Base-by-base conservation (phyloP, 2,113 vertebrate genomes). In the Neofelis nebulosa region DNA sequence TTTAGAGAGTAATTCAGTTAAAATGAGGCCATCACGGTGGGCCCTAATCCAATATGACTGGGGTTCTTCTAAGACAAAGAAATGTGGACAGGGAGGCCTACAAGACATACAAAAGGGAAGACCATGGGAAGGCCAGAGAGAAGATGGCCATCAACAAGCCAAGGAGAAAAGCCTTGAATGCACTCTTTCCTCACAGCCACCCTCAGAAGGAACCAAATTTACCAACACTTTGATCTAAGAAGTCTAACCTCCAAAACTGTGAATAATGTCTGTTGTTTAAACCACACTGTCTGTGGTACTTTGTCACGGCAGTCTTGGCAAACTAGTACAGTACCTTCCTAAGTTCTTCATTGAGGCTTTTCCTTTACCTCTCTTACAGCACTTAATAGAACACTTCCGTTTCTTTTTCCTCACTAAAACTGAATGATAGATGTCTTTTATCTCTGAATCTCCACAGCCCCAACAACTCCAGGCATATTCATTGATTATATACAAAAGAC, bases 371-470 rank as follows among this genome's bases (percentile, higher is more conserved):
- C 15, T 38, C 33, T n/a, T 14, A 74, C 0, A 66, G 55, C 19
- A 66, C 63, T 27, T 66, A 65, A 73, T 31, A 79, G 45, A 73
- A 65, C 14, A 45, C 66, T 69, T 91, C 31, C 21, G 19, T 55
- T 94, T 71, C 19, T 91, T 74, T 52, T n/a, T 41, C 52, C 13
- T 45, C 66, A 95, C 33, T n/a, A 81, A 86, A 96, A 83, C 55
- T 61, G 12, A 89, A 82, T 15, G 41, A 10, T 3, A 3, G 7
- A 23, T 31, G 13, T 78, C 74, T 94, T 93, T 96, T 68, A 41
- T 81, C 45, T 90, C 63, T 73, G 29, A 89, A 91, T 96, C 61
- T 52, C 25, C 31, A 95, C 27, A 84, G 19, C 33, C 13, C 10
- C 11, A 88, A 69, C 19, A 92, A 66, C 91, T 6, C 4, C 29